These are phyloP conservation scores for Lophotis ruficrista DNA, from an alignment of 2,113 vertebrate species.

Conservation along the genomic window DNA sequence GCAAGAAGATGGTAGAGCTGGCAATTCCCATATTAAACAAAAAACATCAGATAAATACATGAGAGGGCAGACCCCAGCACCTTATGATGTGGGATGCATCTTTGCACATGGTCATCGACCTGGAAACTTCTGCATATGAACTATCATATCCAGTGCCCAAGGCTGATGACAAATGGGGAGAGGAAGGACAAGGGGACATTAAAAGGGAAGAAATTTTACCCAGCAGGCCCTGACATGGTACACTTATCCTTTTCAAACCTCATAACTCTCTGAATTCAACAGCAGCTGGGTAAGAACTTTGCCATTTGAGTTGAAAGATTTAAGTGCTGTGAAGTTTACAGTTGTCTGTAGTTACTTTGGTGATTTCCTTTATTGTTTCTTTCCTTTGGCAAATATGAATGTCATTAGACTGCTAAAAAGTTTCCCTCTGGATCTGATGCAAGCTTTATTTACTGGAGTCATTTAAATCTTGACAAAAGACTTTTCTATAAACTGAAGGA, in stretches of 20 bases:
- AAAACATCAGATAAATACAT: not conserved
- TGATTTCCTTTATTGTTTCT: not conserved
- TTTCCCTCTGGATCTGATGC: not conserved
- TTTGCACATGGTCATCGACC: not conserved
- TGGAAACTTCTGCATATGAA: not conserved
- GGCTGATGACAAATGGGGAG: not conserved
- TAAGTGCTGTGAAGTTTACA: not conserved
- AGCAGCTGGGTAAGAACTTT: not conserved
- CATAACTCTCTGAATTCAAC: not conserved
- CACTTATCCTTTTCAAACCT: not conserved
- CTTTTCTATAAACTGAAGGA: not conserved
- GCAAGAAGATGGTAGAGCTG: not conserved
- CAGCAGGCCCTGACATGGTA: not conserved
- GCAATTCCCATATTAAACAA: not conserved
- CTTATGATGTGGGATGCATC: fast-evolving
- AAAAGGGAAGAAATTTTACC: not conserved
- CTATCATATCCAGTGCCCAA: not conserved
- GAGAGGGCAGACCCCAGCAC: not conserved
- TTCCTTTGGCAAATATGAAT: conserved; percentile 22
- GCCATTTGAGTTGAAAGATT: not conserved
- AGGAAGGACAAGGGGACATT: not conserved
- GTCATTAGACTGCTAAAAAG: not conserved
- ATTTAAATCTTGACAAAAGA: not conserved
- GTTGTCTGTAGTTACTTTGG: not conserved
- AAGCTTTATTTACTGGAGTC: not conserved